phyloP scores from a whole-genome alignment of 2,888 invertebrate species.

The Pollenia amentaria region DNA sequence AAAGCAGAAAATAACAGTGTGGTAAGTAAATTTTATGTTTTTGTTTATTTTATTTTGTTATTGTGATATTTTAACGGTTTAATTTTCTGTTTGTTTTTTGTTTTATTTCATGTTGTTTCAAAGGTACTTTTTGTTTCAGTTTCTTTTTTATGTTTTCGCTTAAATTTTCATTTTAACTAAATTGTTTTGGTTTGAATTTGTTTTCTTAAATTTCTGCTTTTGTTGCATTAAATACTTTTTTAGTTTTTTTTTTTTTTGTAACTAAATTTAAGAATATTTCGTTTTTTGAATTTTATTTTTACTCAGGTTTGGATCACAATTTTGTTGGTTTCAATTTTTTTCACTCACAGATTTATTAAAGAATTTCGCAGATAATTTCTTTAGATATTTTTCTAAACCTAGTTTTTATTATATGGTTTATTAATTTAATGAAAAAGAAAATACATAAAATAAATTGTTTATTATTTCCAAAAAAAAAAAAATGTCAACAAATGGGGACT shows the following conservation, averaged over 20 bases:
- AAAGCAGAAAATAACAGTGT: constrained; percentile 69
- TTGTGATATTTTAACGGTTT: constrained; percentile 31
- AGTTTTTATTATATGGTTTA: constrained; percentile 1
- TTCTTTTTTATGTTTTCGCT: constrained; percentile 39
- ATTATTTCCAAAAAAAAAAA: no score
- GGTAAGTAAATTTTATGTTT: constrained; percentile 44
- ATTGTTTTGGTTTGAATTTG: constrained; percentile 75
- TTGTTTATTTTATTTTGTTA: constrained; percentile 38
- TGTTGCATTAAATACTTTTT: constrained; percentile 56
- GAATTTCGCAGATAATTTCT: constrained; percentile 47
- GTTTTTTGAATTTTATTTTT: constrained; percentile 33
- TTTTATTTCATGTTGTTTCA: constrained; percentile 57
- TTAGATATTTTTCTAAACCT: constrained; percentile 6
- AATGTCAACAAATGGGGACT: no score
- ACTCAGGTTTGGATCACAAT: constrained; percentile 67
- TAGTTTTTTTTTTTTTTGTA: constrained; percentile 11
- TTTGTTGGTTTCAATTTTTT: constrained; percentile 69
- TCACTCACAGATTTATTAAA: constrained; percentile 71
- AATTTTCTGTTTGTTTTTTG: constrained; percentile 19
- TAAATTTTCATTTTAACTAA: constrained; percentile 76
- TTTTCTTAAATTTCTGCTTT: constrained; percentile 43
- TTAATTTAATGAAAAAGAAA: no score
- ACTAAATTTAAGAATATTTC: constrained; percentile 55
- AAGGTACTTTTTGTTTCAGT: constrained; percentile 71
- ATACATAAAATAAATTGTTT: no score